Percentiles rank a stretch among this genome's conserved stretches.
Evolutionary conservation across 2,113 vertebrate genomes (phyloP).

Genomic region (Ammodytes marinus): DNA sequence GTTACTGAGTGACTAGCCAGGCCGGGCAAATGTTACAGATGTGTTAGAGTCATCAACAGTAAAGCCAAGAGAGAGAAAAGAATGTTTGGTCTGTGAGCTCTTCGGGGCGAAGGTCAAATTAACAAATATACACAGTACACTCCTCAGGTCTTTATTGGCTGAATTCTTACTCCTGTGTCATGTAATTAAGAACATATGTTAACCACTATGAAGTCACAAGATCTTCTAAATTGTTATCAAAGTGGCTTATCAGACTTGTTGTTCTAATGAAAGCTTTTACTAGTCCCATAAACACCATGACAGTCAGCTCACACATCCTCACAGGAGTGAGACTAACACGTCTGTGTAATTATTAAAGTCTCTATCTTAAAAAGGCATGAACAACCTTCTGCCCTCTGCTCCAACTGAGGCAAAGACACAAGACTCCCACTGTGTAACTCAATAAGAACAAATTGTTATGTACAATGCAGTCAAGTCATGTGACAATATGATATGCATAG

Average conservation of each 20-base stretch:
- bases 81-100: conserved; percentile 39
- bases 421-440: conserved; percentile 15
- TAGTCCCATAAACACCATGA: conserved; percentile 15
- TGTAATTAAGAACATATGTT: background rate
- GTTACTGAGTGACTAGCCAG: conserved; percentile 73
- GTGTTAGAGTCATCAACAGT: conserved; percentile 35
- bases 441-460: background rate
- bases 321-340: conserved; percentile 33
- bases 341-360: conserved; percentile 42
- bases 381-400: conserved; percentile 12
- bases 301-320: conserved; percentile 58
- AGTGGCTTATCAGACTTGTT: too few relatives aligned
- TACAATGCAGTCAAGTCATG: conserved; percentile 10
- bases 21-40: conserved; percentile 34
- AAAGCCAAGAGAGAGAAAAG: conserved; percentile 15
- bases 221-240: too few relatives aligned
- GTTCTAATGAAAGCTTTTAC: background rate
- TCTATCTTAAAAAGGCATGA: background rate
- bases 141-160: background rate
- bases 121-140: background rate
- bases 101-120: conserved; percentile 44
- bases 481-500: background rate
- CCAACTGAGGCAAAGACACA: background rate
- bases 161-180: background rate
- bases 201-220: background rate